Percentiles rank a stretch among this genome's conserved stretches.
phyloP scores from a whole-genome alignment of 2,888 invertebrate species.

The Halocaridina rubra region DNA sequence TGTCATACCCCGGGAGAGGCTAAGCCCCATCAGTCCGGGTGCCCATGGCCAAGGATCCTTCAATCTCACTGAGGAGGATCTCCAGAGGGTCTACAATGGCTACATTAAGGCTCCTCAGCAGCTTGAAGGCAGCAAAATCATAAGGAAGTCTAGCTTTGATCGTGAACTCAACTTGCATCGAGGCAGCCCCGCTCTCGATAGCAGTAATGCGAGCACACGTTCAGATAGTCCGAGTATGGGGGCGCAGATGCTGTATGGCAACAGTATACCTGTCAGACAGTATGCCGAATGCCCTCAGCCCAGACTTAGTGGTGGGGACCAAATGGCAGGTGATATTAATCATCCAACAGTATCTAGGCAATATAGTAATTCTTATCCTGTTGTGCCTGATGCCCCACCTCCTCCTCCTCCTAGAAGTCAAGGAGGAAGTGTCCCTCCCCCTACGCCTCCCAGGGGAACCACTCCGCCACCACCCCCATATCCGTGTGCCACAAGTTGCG shows the following conservation, averaged over 20 bases:
- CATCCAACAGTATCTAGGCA: conserved; percentile 28
- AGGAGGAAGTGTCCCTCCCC: conserved; percentile 76
- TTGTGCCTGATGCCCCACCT: conserved; percentile 72
- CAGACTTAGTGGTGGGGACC: conserved; percentile 43
- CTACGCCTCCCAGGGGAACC: conserved; percentile 70
- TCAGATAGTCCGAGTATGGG: conserved; percentile 84
- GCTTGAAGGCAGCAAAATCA: conserved; percentile 47
- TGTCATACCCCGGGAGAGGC: conserved; percentile 61
- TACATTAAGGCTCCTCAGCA: conserved; percentile 20
- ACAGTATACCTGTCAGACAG: conserved; percentile 56
- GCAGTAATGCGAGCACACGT: conserved; percentile 85
- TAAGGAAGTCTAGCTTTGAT: conserved; percentile 56
- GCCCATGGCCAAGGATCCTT: conserved; percentile 41
- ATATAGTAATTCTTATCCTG: conserved; percentile 65
- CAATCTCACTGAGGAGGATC: conserved; percentile 44
- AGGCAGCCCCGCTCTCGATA: conserved; percentile 84
- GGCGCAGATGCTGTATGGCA: conserved; percentile 41
- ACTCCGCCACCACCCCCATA: conserved; percentile 75
- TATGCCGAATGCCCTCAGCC: conserved; percentile 56
- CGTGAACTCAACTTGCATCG: conserved; percentile 68
- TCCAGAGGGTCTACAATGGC: conserved; percentile 49
- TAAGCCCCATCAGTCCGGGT: conserved; percentile 55
- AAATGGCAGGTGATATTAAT: conserved; percentile 15
- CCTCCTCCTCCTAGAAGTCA: conserved; percentile 75
- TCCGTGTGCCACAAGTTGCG: conserved; percentile 67